Evolutionary conservation across 2,888 invertebrate species (phyloP).

Genomic region (Hypsopygia costalis): DNA sequence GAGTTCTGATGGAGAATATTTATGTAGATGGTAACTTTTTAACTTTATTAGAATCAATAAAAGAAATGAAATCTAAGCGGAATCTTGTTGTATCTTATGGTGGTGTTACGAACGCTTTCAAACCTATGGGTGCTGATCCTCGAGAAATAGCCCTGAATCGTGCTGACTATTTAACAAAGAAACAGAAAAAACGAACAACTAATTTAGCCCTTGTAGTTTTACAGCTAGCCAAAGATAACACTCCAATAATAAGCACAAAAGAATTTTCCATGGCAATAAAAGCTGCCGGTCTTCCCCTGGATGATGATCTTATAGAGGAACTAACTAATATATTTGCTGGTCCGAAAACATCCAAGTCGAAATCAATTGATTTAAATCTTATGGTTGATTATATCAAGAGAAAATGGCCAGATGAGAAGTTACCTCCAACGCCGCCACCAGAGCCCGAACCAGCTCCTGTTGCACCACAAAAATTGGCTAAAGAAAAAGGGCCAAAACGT

Average conservation of each 20-base stretch:
- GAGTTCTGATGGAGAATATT: slow-evolving; percentile 33
- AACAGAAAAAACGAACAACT: slow-evolving; percentile 29
- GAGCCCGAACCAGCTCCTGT: slow-evolving; percentile 29
- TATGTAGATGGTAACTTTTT: slow-evolving; percentile 33
- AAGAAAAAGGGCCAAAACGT: slow-evolving; percentile 14
- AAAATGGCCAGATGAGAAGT: slow-evolving; percentile 52
- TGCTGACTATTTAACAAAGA: slow-evolving; percentile 39
- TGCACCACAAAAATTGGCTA: slow-evolving; percentile 13
- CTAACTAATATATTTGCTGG: slow-evolving; percentile 38
- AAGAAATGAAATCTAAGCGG: slow-evolving; percentile 29
- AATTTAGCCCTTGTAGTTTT: slow-evolving; percentile 43
- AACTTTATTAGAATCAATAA: slow-evolving; percentile 25
- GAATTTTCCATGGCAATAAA: slow-evolving; percentile 29
- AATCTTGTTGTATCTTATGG: slow-evolving; percentile 32
- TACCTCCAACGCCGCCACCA: slow-evolving; percentile 48
- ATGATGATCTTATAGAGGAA: slow-evolving; percentile 39
- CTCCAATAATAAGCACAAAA: slow-evolving; percentile 28
- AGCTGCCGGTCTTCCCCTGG: slow-evolving; percentile 29
- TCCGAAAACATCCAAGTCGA: slow-evolving; percentile 32
- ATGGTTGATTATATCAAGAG: slow-evolving; percentile 45
- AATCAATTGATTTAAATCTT: slow-evolving; percentile 33
- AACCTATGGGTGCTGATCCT: slow-evolving; percentile 27
- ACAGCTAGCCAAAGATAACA: slow-evolving; percentile 37
- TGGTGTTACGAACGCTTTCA: slow-evolving; percentile 29
- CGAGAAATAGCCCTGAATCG: slow-evolving; percentile 47